Conservation (phyloP, 2,113 vertebrate genomes). For the Macquaria australasica region DNA sequence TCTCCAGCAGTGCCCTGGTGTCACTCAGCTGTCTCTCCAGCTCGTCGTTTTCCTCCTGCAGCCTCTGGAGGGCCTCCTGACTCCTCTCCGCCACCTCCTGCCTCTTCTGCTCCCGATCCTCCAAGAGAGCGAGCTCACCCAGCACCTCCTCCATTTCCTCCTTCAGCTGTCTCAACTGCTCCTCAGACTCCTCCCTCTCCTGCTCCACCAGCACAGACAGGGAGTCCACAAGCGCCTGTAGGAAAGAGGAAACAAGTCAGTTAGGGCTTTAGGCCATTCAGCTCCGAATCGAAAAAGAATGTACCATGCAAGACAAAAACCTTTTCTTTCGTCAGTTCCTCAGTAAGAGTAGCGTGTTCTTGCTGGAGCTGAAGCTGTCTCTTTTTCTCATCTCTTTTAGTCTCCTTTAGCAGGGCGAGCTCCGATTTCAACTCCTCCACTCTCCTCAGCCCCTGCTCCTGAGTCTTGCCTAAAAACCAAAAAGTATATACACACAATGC, state of each 20-base stretch:
- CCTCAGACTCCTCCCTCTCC: slow-evolving; percentile 84
- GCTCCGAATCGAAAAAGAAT: neutral
- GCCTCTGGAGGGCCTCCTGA: slow-evolving; percentile 77
- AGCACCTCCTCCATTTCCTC: slow-evolving; percentile 89
- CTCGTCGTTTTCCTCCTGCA: slow-evolving; percentile 82
- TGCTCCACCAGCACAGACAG: slow-evolving; percentile 83
- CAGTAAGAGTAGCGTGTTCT: slow-evolving; percentile 74
- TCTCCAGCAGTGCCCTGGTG: slow-evolving; percentile 80
- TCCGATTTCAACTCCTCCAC: slow-evolving; percentile 84
- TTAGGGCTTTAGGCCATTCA: neutral
- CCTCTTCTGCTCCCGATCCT: slow-evolving; percentile 84
- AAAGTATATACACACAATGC: neutral
- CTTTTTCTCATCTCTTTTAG: slow-evolving; percentile 72
- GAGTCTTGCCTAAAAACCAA: slow-evolving; percentile 72
- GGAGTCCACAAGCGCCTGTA: slow-evolving; percentile 84
- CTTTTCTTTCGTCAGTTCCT: slow-evolving; percentile 88
- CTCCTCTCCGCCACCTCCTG: slow-evolving; percentile 79
- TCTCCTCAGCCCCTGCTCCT: slow-evolving; percentile 79
- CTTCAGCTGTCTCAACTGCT: slow-evolving; percentile 82
- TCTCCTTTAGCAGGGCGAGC: slow-evolving; percentile 83
- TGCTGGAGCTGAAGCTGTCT: slow-evolving; percentile 82
- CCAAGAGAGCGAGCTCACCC: slow-evolving; percentile 88
- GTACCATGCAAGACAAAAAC: slow-evolving; percentile 64
- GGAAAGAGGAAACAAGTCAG: neutral
- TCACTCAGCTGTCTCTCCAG: slow-evolving; percentile 82